Conservation (phyloP, 2,113 vertebrate genomes). For the Brachirus orientalis region DNA sequence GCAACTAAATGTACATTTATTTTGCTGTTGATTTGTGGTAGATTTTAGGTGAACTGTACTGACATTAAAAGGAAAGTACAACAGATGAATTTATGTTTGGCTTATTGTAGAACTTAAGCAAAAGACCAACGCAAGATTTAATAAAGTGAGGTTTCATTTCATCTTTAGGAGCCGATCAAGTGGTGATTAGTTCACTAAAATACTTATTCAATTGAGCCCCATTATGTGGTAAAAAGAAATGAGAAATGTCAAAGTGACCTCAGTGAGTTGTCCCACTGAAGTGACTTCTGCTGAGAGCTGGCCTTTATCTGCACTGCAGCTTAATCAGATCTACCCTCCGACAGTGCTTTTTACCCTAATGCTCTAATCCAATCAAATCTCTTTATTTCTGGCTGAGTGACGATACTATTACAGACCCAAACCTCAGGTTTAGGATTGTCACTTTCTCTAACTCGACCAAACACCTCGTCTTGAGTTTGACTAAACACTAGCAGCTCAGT, state of each 20-base stretch:
- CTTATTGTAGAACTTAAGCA: no score
- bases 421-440: no score
- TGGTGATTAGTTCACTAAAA: not conserved
- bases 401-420: constrained; percentile 11
- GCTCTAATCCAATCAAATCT: constrained; percentile 70
- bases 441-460: constrained; percentile 4
- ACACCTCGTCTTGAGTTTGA: not conserved
- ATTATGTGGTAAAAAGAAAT: not conserved
- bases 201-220: constrained; percentile 1
- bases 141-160: not conserved
- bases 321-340: constrained; percentile 56
- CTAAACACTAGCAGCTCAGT: not conserved
- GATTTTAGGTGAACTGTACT: not conserved
- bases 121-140: no score
- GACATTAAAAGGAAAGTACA: no score
- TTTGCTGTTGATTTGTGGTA: not conserved
- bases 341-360: not conserved
- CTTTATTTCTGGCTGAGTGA: constrained; percentile 73
- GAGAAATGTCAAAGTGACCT: not conserved
- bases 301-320: constrained; percentile 60
- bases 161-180: not conserved
- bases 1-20: not conserved
- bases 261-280: not conserved
- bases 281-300: constrained; percentile 59
- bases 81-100: not conserved